Percentiles rank a stretch among this genome's conserved stretches.
Evolutionary conservation across 1,140 invertebrate genomes (phyloP).

Genomic region (Globodera ellingtonae): DNA sequence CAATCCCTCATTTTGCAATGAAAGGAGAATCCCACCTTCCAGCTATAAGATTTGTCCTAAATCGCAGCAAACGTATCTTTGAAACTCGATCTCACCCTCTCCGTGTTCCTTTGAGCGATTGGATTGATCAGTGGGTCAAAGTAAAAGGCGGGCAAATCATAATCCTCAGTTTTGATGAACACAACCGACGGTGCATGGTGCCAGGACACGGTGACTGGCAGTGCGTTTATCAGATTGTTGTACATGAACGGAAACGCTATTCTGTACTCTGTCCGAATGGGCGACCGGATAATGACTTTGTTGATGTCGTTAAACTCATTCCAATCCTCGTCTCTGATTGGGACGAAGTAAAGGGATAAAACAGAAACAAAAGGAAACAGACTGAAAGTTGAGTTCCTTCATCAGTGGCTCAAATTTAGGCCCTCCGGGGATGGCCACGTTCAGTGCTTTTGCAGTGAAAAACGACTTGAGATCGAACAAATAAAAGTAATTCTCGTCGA

Average conservation of each 20-base stretch:
- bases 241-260: conserved; percentile 98
- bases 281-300: conserved; percentile 98
- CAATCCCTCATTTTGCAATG: too few species aligned
- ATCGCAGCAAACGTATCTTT: too few species aligned
- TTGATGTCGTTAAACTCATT: conserved; percentile 99
- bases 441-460: conserved; percentile 98
- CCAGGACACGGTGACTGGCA: conserved; percentile 64
- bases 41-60: too few species aligned
- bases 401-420: conserved; percentile 99
- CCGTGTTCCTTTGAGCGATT: conserved; percentile 89
- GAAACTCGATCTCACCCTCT: conserved; percentile 70
- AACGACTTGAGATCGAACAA: conserved; percentile 98
- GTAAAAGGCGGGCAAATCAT: conserved; percentile 98
- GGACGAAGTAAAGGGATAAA: conserved; percentile 29
- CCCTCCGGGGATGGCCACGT: conserved; percentile 99
- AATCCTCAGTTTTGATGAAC: conserved; percentile 99
- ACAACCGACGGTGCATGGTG: conserved; percentile 98
- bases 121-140: conserved; percentile 99
- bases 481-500: conserved; percentile 98
- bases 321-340: conserved; percentile 94
- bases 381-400: conserved; percentile 92
- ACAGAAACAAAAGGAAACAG: conserved; percentile 64
- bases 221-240: conserved; percentile 75
- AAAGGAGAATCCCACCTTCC: too few species aligned
- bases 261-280: conserved; percentile 95